Percentiles rank a stretch among this genome's conserved stretches.
phyloP scores from a whole-genome alignment of 2,113 vertebrate species.

The Azemiops feae region DNA sequence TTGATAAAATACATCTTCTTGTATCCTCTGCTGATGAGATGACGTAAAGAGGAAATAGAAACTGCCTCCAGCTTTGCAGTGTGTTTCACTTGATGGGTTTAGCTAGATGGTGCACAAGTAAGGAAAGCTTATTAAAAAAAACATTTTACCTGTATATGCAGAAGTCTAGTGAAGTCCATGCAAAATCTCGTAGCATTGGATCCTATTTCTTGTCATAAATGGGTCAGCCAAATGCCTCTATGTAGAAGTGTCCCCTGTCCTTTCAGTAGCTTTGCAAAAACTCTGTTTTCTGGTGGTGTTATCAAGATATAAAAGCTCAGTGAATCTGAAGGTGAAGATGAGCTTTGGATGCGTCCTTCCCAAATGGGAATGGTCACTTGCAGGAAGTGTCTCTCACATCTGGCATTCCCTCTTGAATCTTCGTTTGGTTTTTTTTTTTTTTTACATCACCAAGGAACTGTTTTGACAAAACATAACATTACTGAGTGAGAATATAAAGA shows the following conservation, averaged over 20 bases:
- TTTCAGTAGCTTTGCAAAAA: not conserved
- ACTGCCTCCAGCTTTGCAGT: not conserved
- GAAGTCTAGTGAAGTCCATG: not conserved
- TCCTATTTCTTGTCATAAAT: not conserved
- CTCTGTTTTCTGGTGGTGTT: too few species aligned
- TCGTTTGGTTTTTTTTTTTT: not conserved
- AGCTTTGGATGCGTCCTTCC: not conserved
- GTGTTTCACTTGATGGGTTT: not conserved
- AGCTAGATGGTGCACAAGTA: not conserved
- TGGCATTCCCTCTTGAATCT: not conserved
- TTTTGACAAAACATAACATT: not conserved
- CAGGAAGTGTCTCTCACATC: not conserved
- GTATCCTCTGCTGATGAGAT: not conserved
- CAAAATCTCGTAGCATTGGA: not conserved
- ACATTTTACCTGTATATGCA: not conserved
- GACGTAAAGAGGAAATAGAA: not conserved
- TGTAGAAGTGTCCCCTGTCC: not conserved
- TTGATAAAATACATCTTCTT: not conserved
- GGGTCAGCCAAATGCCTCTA: too few species aligned
- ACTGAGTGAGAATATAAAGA: not conserved
- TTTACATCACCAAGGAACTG: not conserved
- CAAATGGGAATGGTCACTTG: not conserved
- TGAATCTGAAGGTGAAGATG: not conserved
- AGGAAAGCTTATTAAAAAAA: not conserved
- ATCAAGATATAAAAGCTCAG: too few species aligned